phyloP scores from a whole-genome alignment of 2,888 invertebrate species.

The Brassicogethes aeneus region DNA sequence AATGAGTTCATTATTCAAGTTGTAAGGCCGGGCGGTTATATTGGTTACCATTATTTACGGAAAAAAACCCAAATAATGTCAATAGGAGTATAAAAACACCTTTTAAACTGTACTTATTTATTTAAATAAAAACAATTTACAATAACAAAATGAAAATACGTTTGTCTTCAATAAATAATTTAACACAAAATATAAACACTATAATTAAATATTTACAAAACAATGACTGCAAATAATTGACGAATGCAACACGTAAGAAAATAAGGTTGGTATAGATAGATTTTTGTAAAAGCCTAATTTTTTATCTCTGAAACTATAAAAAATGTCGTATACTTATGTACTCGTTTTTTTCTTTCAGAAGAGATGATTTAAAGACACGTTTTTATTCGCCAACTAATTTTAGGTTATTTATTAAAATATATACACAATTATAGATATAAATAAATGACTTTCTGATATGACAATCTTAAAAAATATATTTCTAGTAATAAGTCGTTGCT shows the following conservation, averaged over 20 bases:
- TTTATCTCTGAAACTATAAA: background rate
- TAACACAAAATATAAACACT: conserved; percentile 11
- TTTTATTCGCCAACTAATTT: conserved; percentile 7
- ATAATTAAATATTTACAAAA: conserved; percentile 17
- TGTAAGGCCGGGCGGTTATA: no score
- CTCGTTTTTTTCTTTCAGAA: conserved; percentile 23
- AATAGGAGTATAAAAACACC: no score
- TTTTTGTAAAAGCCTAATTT: no score
- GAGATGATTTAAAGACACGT: conserved; percentile 24
- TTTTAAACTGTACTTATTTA: background rate
- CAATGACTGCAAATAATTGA: background rate
- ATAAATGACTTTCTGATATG: conserved; percentile 29
- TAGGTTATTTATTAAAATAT: conserved; percentile 1
- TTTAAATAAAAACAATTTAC: background rate
- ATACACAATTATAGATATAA: conserved; percentile 4
- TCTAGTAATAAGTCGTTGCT: conserved; percentile 10
- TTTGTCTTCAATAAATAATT: conserved; percentile 7
- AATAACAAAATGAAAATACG: background rate
- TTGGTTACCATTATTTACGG: no score
- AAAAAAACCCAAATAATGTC: no score
- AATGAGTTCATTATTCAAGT: no score
- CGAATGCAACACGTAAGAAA: background rate
- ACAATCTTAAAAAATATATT: conserved; percentile 37
- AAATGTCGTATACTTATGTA: conserved; percentile 29
- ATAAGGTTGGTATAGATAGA: background rate